These are phyloP conservation scores for Cephalopachus bancanus DNA, from an alignment of 2,797 vertebrate genomes.

Conservation along the genomic window DNA sequence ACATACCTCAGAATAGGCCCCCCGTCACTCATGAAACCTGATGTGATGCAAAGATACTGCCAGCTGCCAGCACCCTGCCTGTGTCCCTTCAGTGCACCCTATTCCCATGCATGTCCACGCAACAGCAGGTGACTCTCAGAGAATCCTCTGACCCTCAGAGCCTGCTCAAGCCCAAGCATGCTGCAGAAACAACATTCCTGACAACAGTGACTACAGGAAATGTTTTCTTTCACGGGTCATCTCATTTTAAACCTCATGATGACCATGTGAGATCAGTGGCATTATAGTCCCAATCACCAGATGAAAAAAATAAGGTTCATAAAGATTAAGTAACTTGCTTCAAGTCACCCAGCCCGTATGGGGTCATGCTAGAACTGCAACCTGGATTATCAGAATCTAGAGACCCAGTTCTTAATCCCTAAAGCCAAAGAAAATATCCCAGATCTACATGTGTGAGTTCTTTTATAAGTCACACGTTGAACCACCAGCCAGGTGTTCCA, in stretches of 20 bases:
- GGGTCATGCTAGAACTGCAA: background rate
- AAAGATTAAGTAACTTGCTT: background rate
- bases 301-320: background rate
- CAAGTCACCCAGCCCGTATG: background rate
- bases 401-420: background rate
- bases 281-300: background rate
- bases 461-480: background rate
- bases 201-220: background rate
- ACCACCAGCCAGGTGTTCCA: background rate
- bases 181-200: background rate
- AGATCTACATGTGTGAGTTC: background rate
- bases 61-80: accelerated
- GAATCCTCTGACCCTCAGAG: background rate
- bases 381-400: background rate
- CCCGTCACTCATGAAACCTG: background rate
- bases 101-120: accelerated
- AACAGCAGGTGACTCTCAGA: background rate
- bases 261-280: background rate
- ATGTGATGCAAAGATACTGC: background rate
- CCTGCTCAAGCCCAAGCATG: background rate
- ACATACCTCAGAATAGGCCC: background rate
- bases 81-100: accelerated
- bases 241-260: background rate
- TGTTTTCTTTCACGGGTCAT: background rate
- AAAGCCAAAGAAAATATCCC: background rate